Evolutionary conservation across 2,797 vertebrate genomes (phyloP), one percentile per base, ranked within the genome.

Genomic region (Uromys caudimaculatus): DNA sequence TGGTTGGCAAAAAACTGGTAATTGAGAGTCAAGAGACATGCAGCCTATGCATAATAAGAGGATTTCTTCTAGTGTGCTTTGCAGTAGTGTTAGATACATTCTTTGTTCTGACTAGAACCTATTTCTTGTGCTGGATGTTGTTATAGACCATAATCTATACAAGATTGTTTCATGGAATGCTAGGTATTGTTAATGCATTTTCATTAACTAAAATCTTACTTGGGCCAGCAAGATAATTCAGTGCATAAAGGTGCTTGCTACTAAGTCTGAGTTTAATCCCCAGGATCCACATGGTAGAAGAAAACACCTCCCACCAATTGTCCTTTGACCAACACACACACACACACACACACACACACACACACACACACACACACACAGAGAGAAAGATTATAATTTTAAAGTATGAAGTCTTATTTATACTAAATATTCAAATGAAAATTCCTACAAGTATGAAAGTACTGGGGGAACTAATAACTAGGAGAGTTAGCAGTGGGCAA

Each of bases 391-490:
- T 38, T 73, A 71, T 75, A 75, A 90, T 90, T 17, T 69, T 77
- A 95, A 73, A 47, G 27, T 50, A 47, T 84, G 58, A 87, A 77
- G 50, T 58, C 84, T 84, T 91, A 85, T 19, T 84, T 89, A 73
- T 64, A 52, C 91, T 91, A 76, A 90, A 47, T 87, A 91, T 78
- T 35, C 77, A 88, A 78, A 93, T 88, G 81, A 95, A 60, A 90
- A 82, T 88, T 50, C 83, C 75, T 79, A 94, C 41, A 93, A 71
- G 38, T 5, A 77, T 71, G 71, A 75, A 67, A 81, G 38, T 52
- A 69, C 29, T 71, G 35, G 35, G 35, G 35, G 7, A 21, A 23
- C 16, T 67, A 85, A 4, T 67, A 76, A 90, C 58, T 69, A 32
- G 41, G 11, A 60, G 38, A 76, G 19, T 75, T 23, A 41, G 21